Base-by-base conservation (phyloP, 2,113 vertebrate genomes). In the Piaya cayana region DNA sequence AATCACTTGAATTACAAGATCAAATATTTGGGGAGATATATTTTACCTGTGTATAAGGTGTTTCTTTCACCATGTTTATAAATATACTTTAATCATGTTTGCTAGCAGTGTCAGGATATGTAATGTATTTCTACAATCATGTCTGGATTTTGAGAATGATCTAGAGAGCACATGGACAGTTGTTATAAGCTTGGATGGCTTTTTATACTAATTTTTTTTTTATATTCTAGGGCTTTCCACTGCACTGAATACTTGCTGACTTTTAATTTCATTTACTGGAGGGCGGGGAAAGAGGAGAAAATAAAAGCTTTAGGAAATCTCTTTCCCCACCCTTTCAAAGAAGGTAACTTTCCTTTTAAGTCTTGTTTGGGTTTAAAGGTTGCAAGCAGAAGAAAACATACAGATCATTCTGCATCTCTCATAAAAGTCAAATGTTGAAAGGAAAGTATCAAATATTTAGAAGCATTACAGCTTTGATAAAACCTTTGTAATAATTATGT, bases 261-360 rank as follows among this genome's bases (percentile, higher is more conserved):
- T 82, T 95, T 93, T 92, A 86, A 89, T 93, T 90, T 84, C 23
- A 32, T 83, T 88, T 92, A 86, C 52, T 86, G n/a, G 58, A 95
- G 86, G 83, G 78, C 87, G 91, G 92, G 23, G 89, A 92, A 91
- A 88, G 64, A 88, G 69, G 64, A 88, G 71, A 67, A 94, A 95
- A 94, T 84, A 88, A 92, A 93, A 56, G 55, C 64, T 19, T 88
- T 86, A 95, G 90, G 82, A 97, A 96, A 94, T 95, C 76, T 52
- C 69, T 95, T 93, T 95, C 37, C 52, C 82, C 72, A 63, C 88
- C 69, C 92, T 94, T 56, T 36, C 74, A 29, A 96, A 84, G 79
- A 63, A 80, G 82, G 86, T 85, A 77, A 55, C 55, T 87, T 90
- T 83, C 47, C 60, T 30, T 63, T 17, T 47, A 81, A 55, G 7